These are phyloP conservation scores for Gasterosteus nipponicus DNA, from an alignment of 2,113 vertebrate species.

Conservation along the genomic window DNA sequence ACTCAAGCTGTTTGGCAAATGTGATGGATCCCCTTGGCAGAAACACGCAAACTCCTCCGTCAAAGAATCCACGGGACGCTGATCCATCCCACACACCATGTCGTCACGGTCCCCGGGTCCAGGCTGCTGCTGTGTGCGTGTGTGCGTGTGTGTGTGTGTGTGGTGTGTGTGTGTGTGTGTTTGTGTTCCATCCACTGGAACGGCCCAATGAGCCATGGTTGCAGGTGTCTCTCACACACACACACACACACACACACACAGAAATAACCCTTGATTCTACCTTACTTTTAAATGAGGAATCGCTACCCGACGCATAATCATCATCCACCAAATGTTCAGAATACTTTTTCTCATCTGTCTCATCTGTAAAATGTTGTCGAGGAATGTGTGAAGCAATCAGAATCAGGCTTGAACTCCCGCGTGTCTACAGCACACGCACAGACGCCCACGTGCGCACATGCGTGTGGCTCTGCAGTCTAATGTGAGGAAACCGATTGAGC, in stretches of 20 bases:
- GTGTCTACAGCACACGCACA: background rate
- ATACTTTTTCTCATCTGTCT: background rate
- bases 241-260: constrained; percentile 1
- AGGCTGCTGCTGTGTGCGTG: background rate
- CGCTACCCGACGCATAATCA: background rate
- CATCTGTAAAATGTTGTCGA: background rate
- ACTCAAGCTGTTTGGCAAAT: constrained; percentile 18
- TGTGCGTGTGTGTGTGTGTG: background rate
- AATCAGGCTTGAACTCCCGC: background rate
- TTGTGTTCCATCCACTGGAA: constrained; percentile 8
- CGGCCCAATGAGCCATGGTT: constrained; percentile 28
- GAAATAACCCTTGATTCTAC: constrained; percentile 34
- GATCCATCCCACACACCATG: constrained; percentile 15
- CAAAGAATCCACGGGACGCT: constrained; percentile 14
- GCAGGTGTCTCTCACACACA: constrained; percentile 36
- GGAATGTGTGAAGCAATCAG: background rate
- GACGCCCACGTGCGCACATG: no score
- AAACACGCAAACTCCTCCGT: constrained; percentile 25
- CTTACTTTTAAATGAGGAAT: constrained; percentile 12
- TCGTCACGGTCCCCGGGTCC: background rate
- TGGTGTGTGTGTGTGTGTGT: background rate
- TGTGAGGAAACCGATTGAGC: constrained; percentile 4
- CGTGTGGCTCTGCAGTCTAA: background rate
- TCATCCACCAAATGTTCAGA: background rate
- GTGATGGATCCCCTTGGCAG: constrained; percentile 37